Evolutionary conservation across 1,140 invertebrate species (phyloP).

Genomic region (Neodiprion fabricii): DNA sequence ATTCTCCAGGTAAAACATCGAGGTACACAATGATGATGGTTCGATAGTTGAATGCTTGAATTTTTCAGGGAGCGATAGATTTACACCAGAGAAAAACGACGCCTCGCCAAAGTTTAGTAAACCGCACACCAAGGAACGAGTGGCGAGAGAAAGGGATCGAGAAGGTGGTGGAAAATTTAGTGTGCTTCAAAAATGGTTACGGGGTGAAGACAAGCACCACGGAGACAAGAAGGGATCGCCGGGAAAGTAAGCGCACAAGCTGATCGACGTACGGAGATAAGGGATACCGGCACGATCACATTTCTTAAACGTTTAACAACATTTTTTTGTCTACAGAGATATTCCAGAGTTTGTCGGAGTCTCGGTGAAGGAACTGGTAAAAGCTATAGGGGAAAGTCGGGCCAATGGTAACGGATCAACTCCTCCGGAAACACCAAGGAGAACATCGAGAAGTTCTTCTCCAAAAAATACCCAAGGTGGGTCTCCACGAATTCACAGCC

Average conservation of each 20-base stretch:
- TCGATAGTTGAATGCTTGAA: neutral
- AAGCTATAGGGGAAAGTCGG: slow-evolving; percentile 78
- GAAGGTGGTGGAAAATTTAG: slow-evolving; percentile 67
- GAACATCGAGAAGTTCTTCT: slow-evolving; percentile 68
- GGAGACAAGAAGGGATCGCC: slow-evolving; percentile 56
- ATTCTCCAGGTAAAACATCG: slow-evolving; percentile 38
- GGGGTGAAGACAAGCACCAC: slow-evolving; percentile 64
- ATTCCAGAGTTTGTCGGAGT: slow-evolving; percentile 76
- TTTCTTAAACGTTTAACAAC: neutral
- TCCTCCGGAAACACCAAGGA: slow-evolving; percentile 74
- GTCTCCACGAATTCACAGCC: slow-evolving; percentile 63
- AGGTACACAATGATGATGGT: neutral
- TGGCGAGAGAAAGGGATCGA: slow-evolving; percentile 47
- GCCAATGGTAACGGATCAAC: slow-evolving; percentile 81
- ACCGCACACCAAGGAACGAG: slow-evolving; percentile 49
- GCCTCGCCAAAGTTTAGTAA: slow-evolving; percentile 43
- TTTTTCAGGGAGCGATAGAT: slow-evolving; percentile 42
- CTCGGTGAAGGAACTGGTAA: slow-evolving; percentile 81
- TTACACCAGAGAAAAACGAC: slow-evolving; percentile 43
- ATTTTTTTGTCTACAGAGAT: slow-evolving; percentile 50
- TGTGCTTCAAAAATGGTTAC: slow-evolving; percentile 75
- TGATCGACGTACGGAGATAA: slow-evolving; percentile 11
- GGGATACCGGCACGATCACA: neutral
- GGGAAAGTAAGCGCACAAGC: slow-evolving; percentile 50
- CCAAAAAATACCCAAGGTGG: slow-evolving; percentile 64